Percentiles rank a stretch among this genome's conserved stretches.
phyloP scores from a whole-genome alignment of 2,113 vertebrate genomes.

The Vidua chalybeata region DNA sequence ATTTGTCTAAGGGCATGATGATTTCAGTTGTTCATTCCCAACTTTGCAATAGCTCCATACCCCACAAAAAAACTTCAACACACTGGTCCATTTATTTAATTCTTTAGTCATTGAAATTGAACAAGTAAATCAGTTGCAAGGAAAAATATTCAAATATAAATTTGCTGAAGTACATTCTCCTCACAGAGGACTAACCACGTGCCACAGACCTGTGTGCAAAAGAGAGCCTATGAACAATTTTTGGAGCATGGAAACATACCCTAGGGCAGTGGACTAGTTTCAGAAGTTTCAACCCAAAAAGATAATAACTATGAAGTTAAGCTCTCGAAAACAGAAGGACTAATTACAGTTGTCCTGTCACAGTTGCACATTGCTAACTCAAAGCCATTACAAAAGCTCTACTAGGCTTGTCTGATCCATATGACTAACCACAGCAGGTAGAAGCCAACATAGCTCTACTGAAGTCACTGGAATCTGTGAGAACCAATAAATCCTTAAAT shows the following conservation, averaged over 20 bases:
- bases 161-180: slow-evolving; percentile 54
- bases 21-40: neutral
- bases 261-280: slow-evolving; percentile 39
- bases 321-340: neutral
- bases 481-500: neutral
- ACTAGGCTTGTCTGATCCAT: neutral
- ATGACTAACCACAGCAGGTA: neutral
- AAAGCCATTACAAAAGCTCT: neutral
- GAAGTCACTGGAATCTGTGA: neutral
- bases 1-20: neutral
- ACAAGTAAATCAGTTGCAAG: slow-evolving; percentile 15
- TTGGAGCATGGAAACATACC: slow-evolving; percentile 1
- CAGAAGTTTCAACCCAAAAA: slow-evolving; percentile 27
- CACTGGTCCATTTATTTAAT: neutral
- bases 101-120: slow-evolving; percentile 38
- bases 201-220: slow-evolving; percentile 47
- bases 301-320: neutral
- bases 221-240: neutral
- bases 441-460: neutral
- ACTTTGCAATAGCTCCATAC: neutral
- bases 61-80: neutral
- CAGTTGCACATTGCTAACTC: neutral
- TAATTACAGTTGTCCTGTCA: neutral
- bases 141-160: slow-evolving; percentile 45
- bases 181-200: slow-evolving; percentile 58